Evolutionary conservation across 2,113 vertebrate genomes (phyloP).

Genomic region (Nymphicus hollandicus): DNA sequence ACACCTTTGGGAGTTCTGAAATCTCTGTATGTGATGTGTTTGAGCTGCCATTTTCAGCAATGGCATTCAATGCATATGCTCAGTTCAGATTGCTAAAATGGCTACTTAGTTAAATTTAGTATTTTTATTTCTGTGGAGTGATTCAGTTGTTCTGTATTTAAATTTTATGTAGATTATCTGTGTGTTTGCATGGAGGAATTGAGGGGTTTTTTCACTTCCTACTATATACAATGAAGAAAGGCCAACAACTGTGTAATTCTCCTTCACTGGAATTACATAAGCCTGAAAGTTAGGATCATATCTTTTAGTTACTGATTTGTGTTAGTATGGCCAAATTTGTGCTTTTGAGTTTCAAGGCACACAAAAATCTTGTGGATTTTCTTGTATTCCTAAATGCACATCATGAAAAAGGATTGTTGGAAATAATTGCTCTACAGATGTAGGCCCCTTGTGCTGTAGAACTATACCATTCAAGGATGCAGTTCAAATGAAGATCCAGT

Average conservation of each 20-base stretch:
- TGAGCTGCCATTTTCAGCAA: neutral
- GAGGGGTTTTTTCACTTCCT: neutral
- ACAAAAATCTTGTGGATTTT: neutral
- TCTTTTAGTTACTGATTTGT: neutral
- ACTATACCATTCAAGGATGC: neutral
- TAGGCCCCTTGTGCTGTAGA: neutral
- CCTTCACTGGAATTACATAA: neutral
- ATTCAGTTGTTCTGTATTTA: neutral
- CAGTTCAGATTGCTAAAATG: neutral
- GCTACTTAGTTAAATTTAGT: neutral
- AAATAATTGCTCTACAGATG: neutral
- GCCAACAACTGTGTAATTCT: neutral
- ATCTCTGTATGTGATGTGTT: neutral
- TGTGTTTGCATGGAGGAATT: neutral
- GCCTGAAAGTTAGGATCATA: neutral
- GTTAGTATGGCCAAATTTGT: neutral
- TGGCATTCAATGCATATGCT: neutral
- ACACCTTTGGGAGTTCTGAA: neutral
- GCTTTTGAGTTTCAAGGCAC: neutral
- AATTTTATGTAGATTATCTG: neutral
- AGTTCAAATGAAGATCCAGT: neutral
- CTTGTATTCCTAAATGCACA: neutral
- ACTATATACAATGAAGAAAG: neutral
- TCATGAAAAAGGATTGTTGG: neutral
- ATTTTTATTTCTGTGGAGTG: neutral